A percentile compares a stretch with the other conserved stretches of the same genome.
Conservation (phyloP, 2,888 invertebrate genomes). For the Erannis defoliaria region DNA sequence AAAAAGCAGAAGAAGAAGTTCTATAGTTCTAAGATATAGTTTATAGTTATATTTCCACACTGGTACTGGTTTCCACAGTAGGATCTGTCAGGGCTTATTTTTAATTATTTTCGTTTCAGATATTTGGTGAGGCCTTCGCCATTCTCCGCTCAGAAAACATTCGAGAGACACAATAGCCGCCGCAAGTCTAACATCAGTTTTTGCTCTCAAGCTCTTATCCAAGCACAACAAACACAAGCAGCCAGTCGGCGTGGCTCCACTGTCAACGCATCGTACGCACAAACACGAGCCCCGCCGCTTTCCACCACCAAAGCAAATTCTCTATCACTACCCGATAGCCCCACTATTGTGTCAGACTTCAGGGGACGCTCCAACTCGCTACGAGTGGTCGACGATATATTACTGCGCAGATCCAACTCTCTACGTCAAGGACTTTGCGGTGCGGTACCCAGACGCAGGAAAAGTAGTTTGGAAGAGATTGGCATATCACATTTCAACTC, state of each 20-base stretch:
- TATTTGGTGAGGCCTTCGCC: conserved; percentile 97
- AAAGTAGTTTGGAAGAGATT: conserved; percentile 95
- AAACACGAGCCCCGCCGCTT: conserved; percentile 91
- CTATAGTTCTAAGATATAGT: too few species aligned
- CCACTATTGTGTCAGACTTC: conserved; percentile 92
- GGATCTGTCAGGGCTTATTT: not conserved
- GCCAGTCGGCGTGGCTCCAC: conserved; percentile 91
- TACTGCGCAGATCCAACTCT: conserved; percentile 93
- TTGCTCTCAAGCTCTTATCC: conserved; percentile 92
- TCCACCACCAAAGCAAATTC: conserved; percentile 95
- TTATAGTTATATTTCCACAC: too few species aligned
- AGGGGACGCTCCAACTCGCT: conserved; percentile 95
- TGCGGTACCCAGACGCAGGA: conserved; percentile 89
- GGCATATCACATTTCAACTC: conserved; percentile 93
- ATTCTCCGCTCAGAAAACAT: conserved; percentile 97
- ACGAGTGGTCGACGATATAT: conserved; percentile 94
- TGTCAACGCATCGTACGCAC: conserved; percentile 88
- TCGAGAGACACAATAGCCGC: conserved; percentile 96
- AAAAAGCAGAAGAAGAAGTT: too few species aligned
- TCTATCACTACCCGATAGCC: conserved; percentile 95
- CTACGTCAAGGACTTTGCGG: conserved; percentile 92
- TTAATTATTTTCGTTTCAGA: conserved; percentile 78
- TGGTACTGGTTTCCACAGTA: too few species aligned
- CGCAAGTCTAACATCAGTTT: conserved; percentile 97
- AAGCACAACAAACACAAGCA: conserved; percentile 71